Evolutionary conservation across 2,113 vertebrate genomes (phyloP).

Genomic region (Osmerus eperlanus): DNA sequence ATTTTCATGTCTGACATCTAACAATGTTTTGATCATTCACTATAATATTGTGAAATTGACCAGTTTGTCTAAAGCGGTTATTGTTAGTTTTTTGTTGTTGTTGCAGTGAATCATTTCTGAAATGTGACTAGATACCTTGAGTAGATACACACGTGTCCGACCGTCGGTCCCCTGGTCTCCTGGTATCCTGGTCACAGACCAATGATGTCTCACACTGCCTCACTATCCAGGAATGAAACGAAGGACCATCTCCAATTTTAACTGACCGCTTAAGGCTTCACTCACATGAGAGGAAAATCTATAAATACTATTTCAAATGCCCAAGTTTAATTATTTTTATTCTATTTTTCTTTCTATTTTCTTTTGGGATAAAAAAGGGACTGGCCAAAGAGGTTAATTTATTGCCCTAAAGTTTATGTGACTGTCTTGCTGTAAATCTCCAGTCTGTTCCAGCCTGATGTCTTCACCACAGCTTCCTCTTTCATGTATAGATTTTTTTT

Average conservation of each 20-base stretch:
- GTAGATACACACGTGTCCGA: not conserved
- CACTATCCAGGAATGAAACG: not conserved
- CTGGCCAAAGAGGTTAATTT: constrained; percentile 41
- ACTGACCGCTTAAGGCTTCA: constrained; percentile 9
- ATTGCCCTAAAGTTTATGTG: constrained; percentile 45
- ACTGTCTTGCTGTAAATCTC: constrained; percentile 44
- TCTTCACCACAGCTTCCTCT: constrained; percentile 41
- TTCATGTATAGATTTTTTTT: constrained; percentile 18
- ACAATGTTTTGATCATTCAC: too few relatives aligned
- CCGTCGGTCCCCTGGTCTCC: constrained; percentile 6
- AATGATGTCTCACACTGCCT: constrained; percentile 6
- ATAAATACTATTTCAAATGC: constrained; percentile 27
- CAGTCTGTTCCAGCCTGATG: constrained; percentile 37
- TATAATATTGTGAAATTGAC: too few relatives aligned
- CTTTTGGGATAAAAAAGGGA: constrained; percentile 14
- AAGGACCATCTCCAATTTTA: constrained; percentile 8
- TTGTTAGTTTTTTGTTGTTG: not conserved
- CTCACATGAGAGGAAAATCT: constrained; percentile 13
- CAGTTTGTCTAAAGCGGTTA: too few relatives aligned
- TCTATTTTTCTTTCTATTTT: not conserved
- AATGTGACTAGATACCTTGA: not conserved
- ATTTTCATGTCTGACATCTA: too few relatives aligned
- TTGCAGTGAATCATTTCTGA: not conserved
- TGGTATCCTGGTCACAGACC: not conserved
- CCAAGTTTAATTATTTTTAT: not conserved